Evolutionary conservation across 2,113 vertebrate genomes (phyloP), one percentile per base, ranked within the genome.

Genomic region (Eubucco bourcierii): DNA sequence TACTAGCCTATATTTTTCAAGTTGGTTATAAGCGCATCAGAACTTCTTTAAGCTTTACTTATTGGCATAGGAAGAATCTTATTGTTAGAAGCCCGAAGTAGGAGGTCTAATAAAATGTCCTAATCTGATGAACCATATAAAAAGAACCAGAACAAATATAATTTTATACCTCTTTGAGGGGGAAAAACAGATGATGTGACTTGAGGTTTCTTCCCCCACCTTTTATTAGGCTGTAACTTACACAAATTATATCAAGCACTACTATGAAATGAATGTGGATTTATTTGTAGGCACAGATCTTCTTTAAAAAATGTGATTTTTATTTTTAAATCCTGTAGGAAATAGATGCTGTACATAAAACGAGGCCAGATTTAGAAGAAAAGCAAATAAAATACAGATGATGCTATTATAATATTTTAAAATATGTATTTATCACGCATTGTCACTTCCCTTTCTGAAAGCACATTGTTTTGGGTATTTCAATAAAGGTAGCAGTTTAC

Each of bases 91-190:
- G 72, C 72, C 76, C 0, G 1, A 87, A 94, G 84, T 41, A 92
- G 65, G 78, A 95, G 77, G 89, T 83, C 89, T 93, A 91, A 88
- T 95, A 92, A 94, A 93, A 93, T 93, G 86, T 75, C 53, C 59
- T 92, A 95, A 96, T 96, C 95, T 93, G 92, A 95, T 93, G 89
- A 92, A 93, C 37, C 53, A 78, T 50, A 65, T 83, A 68, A 91
- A 87, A 80, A 82, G 80, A 71, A 79, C 34, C 58, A 87, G 85
- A 84, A 87, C 77, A 94, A 88, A 96, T 59, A 95, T 63, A 91
- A 91, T 84, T 96, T 95, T 90, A 47, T 89, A 53, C 89, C 47
- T 83, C 44, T 68, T 67, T 66, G 37, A 37, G 56, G 63, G 56
- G 21, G 6, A 10, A 47, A 77, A 88, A 41, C 5, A 21, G 79